Conservation (phyloP, 2,797 vertebrate genomes). For the Danio tinwini region DNA sequence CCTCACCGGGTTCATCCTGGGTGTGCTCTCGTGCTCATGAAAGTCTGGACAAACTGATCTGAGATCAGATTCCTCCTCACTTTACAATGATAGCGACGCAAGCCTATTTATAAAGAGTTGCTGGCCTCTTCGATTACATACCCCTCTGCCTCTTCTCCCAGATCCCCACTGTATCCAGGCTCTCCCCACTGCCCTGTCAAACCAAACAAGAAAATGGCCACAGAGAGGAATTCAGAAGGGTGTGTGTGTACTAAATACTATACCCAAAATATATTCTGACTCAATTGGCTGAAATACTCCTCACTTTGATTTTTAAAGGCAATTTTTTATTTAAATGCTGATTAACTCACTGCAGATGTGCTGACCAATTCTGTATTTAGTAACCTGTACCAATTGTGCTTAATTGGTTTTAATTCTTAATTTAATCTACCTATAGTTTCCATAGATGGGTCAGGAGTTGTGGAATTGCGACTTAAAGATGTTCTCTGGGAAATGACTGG, state of each 20-base stretch:
- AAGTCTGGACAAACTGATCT: constrained; percentile 47
- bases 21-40: constrained; percentile 48
- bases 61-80: constrained; percentile 43
- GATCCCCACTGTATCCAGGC: constrained; percentile 49
- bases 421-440: background rate
- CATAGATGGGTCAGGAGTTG: background rate
- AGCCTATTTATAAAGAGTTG: constrained; percentile 69
- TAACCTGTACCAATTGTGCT: background rate
- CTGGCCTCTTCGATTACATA: constrained; percentile 67
- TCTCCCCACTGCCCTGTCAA: constrained; percentile 27
- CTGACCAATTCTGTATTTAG: background rate
- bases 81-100: constrained; percentile 46
- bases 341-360: background rate
- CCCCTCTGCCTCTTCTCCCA: constrained; percentile 49
- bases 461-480: background rate
- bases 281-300: background rate
- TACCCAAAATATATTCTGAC: constrained; percentile 26
- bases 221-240: constrained; percentile 44
- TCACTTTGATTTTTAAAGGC: constrained; percentile 12
- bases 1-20: constrained; percentile 70
- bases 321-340: background rate
- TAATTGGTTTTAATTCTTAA: background rate
- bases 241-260: constrained; percentile 37
- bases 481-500: background rate
- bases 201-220: constrained; percentile 53